phyloP scores from a whole-genome alignment of 2,113 vertebrate species.

The Uria aalge region DNA sequence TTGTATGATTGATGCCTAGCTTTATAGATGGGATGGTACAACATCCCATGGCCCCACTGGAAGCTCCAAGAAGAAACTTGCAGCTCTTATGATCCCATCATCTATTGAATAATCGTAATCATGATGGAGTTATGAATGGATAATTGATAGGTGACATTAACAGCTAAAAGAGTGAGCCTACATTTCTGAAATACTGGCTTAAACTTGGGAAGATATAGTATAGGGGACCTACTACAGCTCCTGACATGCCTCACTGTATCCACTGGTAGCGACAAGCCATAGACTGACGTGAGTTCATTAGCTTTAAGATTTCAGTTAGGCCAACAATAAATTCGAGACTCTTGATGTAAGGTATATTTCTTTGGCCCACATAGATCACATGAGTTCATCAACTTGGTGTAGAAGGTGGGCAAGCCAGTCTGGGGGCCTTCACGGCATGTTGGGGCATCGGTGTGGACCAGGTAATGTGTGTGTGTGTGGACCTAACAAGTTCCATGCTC shows the following conservation, averaged over 20 bases:
- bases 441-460: too few relatives aligned
- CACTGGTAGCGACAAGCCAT: neutral
- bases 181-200: neutral
- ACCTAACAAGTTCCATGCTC: neutral
- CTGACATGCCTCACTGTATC: neutral
- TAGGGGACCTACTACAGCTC: neutral
- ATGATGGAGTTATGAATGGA: neutral
- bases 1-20: neutral
- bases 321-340: neutral
- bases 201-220: neutral
- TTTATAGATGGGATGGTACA: neutral
- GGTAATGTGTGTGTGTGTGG: too few relatives aligned
- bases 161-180: neutral
- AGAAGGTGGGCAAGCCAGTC: too few relatives aligned
- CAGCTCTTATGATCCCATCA: neutral
- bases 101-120: neutral
- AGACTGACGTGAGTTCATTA: neutral
- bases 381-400: too few relatives aligned
- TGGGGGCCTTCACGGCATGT: too few relatives aligned
- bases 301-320: neutral
- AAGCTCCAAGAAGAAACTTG: neutral
- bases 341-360: too few relatives aligned
- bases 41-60: neutral
- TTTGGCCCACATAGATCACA: too few relatives aligned
- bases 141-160: neutral